phyloP scores from a whole-genome alignment of 2,888 invertebrate species.

The Troides oblongomaculatus region DNA sequence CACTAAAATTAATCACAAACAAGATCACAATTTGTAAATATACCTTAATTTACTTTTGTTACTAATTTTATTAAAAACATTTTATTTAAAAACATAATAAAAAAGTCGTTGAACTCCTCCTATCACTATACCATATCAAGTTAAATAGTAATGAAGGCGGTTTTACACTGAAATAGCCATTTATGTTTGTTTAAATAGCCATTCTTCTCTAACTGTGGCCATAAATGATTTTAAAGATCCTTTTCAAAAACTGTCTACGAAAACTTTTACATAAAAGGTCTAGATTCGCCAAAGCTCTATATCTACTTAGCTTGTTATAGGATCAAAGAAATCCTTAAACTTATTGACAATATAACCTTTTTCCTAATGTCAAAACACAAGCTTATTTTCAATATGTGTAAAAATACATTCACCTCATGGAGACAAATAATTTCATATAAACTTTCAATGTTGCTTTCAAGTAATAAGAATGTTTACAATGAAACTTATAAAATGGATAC shows the following conservation, averaged over 20 bases:
- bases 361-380: not conserved
- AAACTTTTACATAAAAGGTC: not conserved
- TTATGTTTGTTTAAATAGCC: conserved; percentile 12
- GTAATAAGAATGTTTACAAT: not conserved
- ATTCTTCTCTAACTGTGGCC: conserved; percentile 9
- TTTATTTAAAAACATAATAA: not conserved
- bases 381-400: not conserved
- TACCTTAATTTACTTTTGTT: not conserved
- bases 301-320: not conserved
- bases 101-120: conserved; percentile 1
- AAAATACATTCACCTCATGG: not conserved
- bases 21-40: not conserved
- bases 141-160: conserved; percentile 15
- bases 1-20: conserved; percentile 8
- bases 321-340: not conserved
- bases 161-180: conserved; percentile 26
- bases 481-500: not conserved
- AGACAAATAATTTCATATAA: not conserved
- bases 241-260: too few species aligned
- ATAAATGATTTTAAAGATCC: conserved; percentile 1
- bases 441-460: not conserved
- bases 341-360: not conserved
- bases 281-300: not conserved
- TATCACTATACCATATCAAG: conserved; percentile 13
- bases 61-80: not conserved